Conservation (phyloP, 2,113 vertebrate genomes). For the Calyptommatus sinebrachiatus region DNA sequence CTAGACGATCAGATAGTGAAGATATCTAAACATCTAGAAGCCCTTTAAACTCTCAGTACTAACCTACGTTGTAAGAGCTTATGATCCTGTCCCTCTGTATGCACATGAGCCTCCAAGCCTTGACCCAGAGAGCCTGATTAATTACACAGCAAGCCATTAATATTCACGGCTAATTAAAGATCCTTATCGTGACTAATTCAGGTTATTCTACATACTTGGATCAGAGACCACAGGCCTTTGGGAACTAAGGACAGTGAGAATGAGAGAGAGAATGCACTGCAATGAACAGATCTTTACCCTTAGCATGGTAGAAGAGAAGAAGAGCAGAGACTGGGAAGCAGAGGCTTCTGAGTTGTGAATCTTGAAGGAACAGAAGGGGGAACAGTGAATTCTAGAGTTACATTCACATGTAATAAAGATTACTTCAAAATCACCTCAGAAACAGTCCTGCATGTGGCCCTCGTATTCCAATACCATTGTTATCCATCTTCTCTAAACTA, state of each 20-base stretch:
- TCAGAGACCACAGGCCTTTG: conserved; percentile 19
- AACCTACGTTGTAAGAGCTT: neutral
- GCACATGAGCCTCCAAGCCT: conserved; percentile 34
- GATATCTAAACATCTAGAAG: neutral
- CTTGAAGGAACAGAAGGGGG: too few relatives aligned
- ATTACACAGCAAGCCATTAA: conserved; percentile 66
- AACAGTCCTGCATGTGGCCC: too few relatives aligned
- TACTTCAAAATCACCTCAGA: too few relatives aligned
- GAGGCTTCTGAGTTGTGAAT: too few relatives aligned
- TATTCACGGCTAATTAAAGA: conserved; percentile 72
- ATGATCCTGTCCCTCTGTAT: conserved; percentile 15
- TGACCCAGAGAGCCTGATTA: conserved; percentile 61
- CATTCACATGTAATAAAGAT: too few relatives aligned
- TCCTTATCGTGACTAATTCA: conserved; percentile 64
- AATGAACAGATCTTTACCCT: neutral
- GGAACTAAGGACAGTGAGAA: neutral
- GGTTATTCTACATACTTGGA: conserved; percentile 50
- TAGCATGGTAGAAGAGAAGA: neutral
- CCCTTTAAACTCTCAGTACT: neutral
- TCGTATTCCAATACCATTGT: too few relatives aligned
- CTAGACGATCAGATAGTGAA: neutral
- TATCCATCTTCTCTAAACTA: too few relatives aligned
- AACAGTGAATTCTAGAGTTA: too few relatives aligned
- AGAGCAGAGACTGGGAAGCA: neutral
- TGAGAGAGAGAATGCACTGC: neutral